Base-by-base conservation (phyloP, 2,888 invertebrate genomes). In the Pseudococcus longispinus region DNA sequence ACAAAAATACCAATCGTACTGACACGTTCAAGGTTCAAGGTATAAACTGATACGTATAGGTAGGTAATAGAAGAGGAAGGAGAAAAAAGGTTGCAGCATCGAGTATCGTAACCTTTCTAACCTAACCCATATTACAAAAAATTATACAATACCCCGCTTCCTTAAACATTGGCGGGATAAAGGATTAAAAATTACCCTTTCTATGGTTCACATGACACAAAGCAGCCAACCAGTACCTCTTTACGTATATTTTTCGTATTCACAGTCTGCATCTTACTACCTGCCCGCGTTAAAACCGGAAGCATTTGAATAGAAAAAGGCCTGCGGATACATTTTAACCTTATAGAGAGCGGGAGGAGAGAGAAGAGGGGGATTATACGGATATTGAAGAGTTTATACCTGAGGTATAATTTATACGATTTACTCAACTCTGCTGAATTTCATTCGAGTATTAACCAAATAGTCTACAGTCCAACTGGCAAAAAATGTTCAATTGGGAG, bases 71-170 rank as follows among this genome's bases (percentile, higher is more conserved):
- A n/a, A 51, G n/a, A 5, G 13, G 4, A n/a, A 51, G 13, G 70
- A 9, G 26, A 29, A 70, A 77, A 77, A 77, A 77, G 77, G 77
- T 77, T 77, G 20, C 77, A 20, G 42, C 26, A 80, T 86, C 74
- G 86, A 86, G 86, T 29, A 51, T 26, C 42, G 13, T 86, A 86
- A 86, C 86, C 86, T 86, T 77, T 86, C 77, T 86, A 80, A 80
- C 80, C 84, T 86, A 80, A 80, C 80, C 84, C 70, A 85, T 85
- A 85, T 70, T 85, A 85, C 32, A 86, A 86, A 86, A 86, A 70
- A 86, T 86, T 77, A 86, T 86, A 77, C 42, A 77, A 77, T 86
- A 55, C 86, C 80, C 80, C 86, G 86, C 86, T 86, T 86, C 86
- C 86, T 86, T 86, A 86, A 86, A 86, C 77, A 86, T 86, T 80